Evolutionary conservation across 2,113 vertebrate genomes (phyloP).

Genomic region (Sialia sialis): DNA sequence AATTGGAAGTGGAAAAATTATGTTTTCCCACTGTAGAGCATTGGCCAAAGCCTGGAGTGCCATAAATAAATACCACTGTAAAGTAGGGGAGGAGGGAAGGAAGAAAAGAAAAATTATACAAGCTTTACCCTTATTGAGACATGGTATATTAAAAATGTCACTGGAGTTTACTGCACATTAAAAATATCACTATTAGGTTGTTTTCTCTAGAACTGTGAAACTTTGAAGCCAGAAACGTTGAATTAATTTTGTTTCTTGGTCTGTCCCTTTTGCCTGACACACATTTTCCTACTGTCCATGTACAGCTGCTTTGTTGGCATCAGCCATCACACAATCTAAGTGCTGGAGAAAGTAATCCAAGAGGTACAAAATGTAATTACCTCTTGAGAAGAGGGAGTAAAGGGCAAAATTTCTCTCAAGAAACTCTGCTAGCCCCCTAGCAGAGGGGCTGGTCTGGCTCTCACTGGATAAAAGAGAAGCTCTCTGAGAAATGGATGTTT

Average conservation of each 20-base stretch:
- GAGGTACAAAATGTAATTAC: neutral
- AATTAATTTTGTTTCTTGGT: neutral
- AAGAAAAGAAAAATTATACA: neutral
- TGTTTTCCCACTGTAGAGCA: neutral
- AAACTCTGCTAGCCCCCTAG: neutral
- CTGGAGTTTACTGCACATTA: neutral
- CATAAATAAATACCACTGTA: neutral
- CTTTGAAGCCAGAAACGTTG: neutral
- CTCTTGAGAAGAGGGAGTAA: neutral
- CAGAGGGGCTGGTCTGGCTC: neutral
- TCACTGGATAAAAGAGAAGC: neutral
- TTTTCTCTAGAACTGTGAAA: neutral
- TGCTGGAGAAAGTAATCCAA: neutral
- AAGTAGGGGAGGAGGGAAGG: neutral
- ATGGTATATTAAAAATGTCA: neutral
- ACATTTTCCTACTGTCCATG: neutral
- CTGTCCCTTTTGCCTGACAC: neutral
- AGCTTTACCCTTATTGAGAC: neutral
- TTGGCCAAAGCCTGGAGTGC: neutral
- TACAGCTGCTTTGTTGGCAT: neutral
- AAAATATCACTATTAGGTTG: neutral
- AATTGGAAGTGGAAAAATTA: neutral
- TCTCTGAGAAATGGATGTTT: neutral
- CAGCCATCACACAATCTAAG: neutral
- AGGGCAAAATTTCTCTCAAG: neutral